Evolutionary conservation across 2,113 vertebrate species (phyloP), one percentile per base, ranked within the genome.

Genomic region (Periophthalmodon schlosseri): DNA sequence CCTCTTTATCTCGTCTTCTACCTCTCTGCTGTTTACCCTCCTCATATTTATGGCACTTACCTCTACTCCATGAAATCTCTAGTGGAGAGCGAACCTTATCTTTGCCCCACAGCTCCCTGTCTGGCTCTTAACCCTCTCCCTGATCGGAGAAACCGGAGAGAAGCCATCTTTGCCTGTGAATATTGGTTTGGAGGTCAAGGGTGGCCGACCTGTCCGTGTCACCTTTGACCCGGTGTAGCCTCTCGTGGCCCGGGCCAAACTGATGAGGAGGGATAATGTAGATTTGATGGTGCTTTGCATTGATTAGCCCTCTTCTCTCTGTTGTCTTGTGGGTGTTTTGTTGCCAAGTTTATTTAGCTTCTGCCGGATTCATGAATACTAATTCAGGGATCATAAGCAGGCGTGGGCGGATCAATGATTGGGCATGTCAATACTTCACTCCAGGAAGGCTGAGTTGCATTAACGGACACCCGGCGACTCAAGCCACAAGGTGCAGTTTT

Each of bases 301-400:
- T 91, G 96, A 99, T 97, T 95, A 89, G 92, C 65, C 68, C 82
- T 86, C 94, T 95, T 88, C 23, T 74, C 71, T 64, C 74, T 58
- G 70, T 83, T 96, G 94, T 95, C 92, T 94, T 91, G 90, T 89
- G 94, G 86, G 81, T 89, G 89, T 90, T 90, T 81, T 95, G 94
- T 95, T 95, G 94, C 95, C 94, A 96, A 96, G 96, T 97, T 96
- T 98, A 96, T 97, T 96, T 96, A 95, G 95, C 94, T 94, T 94
- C 95, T 94, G 92, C 95, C 94, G 89, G 92, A 95, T 96, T 96
- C 95, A 98, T 97, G 97, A 99, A 98, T 98, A 97, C 94, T 98
- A 97, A 99, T 97, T 96, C 95, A 92, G 94, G 94, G 95, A 96
- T 98, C 95, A 96, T 97, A 95, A 89, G 94, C 94, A 90, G 86